Evolutionary conservation across 2,888 invertebrate species (phyloP), one percentile per base, ranked within the genome.

Genomic region (Agrypnus murinus): DNA sequence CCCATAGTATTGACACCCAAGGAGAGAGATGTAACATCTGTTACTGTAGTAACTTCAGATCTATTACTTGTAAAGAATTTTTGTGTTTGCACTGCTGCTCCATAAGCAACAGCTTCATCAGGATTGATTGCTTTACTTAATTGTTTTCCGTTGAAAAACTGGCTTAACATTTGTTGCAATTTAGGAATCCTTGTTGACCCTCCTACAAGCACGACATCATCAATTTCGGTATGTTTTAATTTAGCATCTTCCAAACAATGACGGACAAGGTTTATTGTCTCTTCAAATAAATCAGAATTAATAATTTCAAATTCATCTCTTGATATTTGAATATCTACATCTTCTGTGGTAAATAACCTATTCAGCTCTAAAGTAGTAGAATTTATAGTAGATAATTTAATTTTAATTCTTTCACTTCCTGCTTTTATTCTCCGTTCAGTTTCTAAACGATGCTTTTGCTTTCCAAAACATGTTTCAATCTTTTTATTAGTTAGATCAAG

Each of bases 81-180:
- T 2, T 75, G 74, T 14, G 79, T 78, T 62, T 77, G 74, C 7
- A 78, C 46, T 7, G 74, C 73, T 15, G 79, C 78, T 15, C 79
- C 79, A 17, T 75, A 69, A 1, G 79, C 77, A 0, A 79, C 78
- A 9, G 78, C 78, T 68, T 79, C 77, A 43, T 78, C 78, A 15
- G 78, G 76, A 66, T 78, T 75, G 10, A 79, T 36, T 15, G 75
- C 71, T 10, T 70, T 73, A 32, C 64, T 72, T 9, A 77, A 34
- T 40, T 74, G 65, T 14, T 72, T 72, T 7, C 53, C 46, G 0
- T 45, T 55, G 43, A 68, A 68, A 34, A 50, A 55, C 0, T 55
- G 15, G 4, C 12, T 9, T 1, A 68, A 17, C 45, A 68, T 62
- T 34, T 68, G 19, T 9, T 46, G 62, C 14, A 68, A 17, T 19